Evolutionary conservation across 2,797 vertebrate species (phyloP).

Genomic region (Petrocephalus sullivani): DNA sequence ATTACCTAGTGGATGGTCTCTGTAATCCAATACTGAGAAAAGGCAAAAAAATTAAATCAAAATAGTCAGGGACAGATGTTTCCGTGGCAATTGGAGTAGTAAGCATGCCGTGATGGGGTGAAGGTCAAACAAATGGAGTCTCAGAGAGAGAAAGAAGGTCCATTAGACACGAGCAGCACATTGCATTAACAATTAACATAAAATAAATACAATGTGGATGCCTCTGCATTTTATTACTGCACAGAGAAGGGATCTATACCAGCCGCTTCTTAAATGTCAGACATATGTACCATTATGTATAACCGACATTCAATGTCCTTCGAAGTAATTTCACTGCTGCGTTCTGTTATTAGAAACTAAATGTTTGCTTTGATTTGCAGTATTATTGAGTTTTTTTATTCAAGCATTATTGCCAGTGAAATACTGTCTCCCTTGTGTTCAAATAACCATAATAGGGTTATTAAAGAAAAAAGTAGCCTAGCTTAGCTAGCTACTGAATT

Average conservation of each 20-base stretch:
- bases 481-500: not conserved
- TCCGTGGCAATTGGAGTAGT: slow-evolving; percentile 38
- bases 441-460: not conserved
- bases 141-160: slow-evolving; percentile 26
- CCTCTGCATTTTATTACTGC: not conserved
- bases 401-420: not conserved
- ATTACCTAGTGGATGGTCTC: slow-evolving; percentile 27
- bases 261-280: slow-evolving; percentile 24
- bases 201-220: slow-evolving; percentile 23
- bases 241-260: not conserved
- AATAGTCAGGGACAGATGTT: slow-evolving; percentile 47
- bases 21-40: slow-evolving; percentile 42
- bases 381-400: not conserved
- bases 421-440: not conserved
- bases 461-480: not conserved
- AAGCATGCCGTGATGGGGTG: slow-evolving; percentile 32
- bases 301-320: not conserved
- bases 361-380: not conserved
- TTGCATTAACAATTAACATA: slow-evolving; percentile 33
- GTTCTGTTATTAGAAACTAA: not conserved
- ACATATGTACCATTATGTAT: slow-evolving; percentile 4
- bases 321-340: not conserved
- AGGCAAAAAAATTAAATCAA: slow-evolving; percentile 30
- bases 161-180: slow-evolving; percentile 26
- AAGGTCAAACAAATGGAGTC: slow-evolving; percentile 35